These are phyloP conservation scores for pig (Sus scrofa) DNA, from an alignment of 2,113 vertebrate species.

Conservation along the genomic window DNA sequence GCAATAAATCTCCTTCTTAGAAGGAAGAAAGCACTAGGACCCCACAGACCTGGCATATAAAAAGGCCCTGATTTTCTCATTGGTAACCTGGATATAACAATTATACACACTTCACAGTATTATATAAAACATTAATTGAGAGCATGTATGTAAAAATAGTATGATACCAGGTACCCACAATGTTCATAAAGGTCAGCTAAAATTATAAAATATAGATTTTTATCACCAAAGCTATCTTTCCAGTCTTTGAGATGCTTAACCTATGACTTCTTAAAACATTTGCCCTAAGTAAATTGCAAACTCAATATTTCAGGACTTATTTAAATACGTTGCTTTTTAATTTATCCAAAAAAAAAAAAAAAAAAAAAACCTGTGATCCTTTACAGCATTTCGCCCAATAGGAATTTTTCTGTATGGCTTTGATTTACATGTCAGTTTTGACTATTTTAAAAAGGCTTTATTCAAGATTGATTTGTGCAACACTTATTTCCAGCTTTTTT, in stretches of 20 bases:
- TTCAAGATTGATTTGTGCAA: background rate
- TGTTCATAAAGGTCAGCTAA: background rate
- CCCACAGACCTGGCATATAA: background rate
- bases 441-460: background rate
- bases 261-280: background rate
- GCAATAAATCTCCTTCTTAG: background rate
- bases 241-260: background rate
- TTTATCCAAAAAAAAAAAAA: background rate
- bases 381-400: background rate
- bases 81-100: background rate
- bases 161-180: background rate
- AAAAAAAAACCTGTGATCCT: background rate
- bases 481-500: background rate
- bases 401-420: background rate
- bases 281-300: background rate
- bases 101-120: background rate
- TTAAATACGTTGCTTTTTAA: background rate
- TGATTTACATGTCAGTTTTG: background rate
- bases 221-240: conserved; percentile 31
- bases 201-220: background rate
- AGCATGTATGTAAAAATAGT: background rate
- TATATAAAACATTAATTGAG: background rate
- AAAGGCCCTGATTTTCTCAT: background rate
- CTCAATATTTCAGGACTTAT: background rate
- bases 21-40: background rate